These are phyloP conservation scores for Dendroctonus ponderosae DNA, from an alignment of 1,140 invertebrate species.

Conservation along the genomic window DNA sequence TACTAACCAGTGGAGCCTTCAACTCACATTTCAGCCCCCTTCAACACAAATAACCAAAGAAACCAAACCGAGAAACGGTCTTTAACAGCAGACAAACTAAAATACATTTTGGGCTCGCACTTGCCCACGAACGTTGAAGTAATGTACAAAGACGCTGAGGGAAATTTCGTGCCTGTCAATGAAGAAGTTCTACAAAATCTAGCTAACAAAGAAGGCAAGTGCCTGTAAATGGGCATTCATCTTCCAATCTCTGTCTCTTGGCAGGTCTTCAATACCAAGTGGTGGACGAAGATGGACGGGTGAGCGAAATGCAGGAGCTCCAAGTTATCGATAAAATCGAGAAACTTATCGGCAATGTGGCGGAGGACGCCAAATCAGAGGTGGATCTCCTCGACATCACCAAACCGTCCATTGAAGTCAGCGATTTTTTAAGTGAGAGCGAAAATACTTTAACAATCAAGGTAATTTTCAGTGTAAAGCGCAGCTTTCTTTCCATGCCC, in stretches of 20 bases:
- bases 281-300: slow-evolving; percentile 43
- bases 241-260: background rate
- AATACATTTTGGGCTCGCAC: slow-evolving; percentile 40
- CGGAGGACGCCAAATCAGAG: too few species aligned
- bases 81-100: slow-evolving; percentile 42
- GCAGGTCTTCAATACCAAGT: slow-evolving; percentile 43
- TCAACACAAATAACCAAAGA: background rate
- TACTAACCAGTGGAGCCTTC: background rate
- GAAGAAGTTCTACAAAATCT: slow-evolving; percentile 46
- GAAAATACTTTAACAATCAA: background rate
- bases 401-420: background rate
- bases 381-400: too few species aligned
- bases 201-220: slow-evolving; percentile 31
- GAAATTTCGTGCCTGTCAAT: slow-evolving; percentile 43
- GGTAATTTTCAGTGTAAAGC: background rate
- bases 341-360: slow-evolving; percentile 12
- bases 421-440: background rate
- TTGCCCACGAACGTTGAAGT: slow-evolving; percentile 42
- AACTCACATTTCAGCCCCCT: background rate
- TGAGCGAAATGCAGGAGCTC: slow-evolving; percentile 43
- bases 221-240: background rate
- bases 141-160: slow-evolving; percentile 46
- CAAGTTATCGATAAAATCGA: slow-evolving; percentile 55
- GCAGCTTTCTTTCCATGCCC: background rate
- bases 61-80: slow-evolving; percentile 21